Conservation (phyloP, 2,797 vertebrate genomes). For the Hoplostethus mediterraneus region DNA sequence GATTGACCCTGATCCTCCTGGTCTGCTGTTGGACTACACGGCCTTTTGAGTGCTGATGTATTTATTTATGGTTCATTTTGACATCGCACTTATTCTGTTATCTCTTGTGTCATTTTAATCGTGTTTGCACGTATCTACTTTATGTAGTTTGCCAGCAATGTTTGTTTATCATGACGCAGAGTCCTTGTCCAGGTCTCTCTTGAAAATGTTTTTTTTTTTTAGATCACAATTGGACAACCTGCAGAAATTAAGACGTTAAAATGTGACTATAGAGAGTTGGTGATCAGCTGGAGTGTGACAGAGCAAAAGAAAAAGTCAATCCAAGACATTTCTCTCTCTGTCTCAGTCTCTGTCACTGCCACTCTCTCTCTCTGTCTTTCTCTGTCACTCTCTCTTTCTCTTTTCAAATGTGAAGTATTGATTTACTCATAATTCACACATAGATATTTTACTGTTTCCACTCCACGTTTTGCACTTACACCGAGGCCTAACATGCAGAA, state of each 20-base stretch:
- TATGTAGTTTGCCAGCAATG: neutral
- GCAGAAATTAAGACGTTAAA: neutral
- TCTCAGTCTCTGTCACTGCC: neutral
- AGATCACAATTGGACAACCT: neutral
- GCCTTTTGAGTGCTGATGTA: neutral
- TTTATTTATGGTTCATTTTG: neutral
- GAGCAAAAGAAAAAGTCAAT: neutral
- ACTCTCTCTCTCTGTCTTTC: too few relatives aligned
- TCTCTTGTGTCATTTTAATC: neutral
- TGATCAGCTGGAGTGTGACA: neutral
- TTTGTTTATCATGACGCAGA: neutral
- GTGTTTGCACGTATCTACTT: neutral
- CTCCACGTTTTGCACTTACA: slow-evolving; percentile 14
- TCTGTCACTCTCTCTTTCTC: neutral
- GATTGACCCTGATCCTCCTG: neutral
- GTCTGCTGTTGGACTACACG: too few relatives aligned
- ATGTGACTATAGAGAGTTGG: neutral
- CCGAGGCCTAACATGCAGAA: slow-evolving; percentile 3
- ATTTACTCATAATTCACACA: neutral
- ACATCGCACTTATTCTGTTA: neutral
- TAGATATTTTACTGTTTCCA: neutral
- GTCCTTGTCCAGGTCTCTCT: neutral
- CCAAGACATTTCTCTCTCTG: neutral
- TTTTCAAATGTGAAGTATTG: neutral
- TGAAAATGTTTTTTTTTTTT: too few relatives aligned